Base-by-base conservation (phyloP, 2,888 invertebrate genomes). In the Malachius bipustulatus region DNA sequence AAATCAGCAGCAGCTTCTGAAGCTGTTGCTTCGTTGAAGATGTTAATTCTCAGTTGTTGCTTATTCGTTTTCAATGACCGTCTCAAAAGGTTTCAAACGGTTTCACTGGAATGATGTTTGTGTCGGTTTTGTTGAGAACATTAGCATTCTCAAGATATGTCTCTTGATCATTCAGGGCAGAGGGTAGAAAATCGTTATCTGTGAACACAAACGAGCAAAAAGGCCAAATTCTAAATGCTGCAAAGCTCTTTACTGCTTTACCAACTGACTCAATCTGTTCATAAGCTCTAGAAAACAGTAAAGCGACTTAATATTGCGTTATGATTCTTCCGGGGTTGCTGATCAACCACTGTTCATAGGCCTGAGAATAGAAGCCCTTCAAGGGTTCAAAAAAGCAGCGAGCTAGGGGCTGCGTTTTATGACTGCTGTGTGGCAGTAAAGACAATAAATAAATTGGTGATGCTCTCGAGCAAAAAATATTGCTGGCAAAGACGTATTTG, bases 161-260 rank as follows among this genome's bases (percentile, higher is more conserved):
- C 6, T 19, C n/a, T 19, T 19, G 24, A 19, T 19, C 24, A 19
- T 6, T 19, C 24, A 19, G 6, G 24, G 24, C 6, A 8, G n/a
- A n/a, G n/a, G n/a, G n/a, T n/a, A n/a, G n/a, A n/a, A n/a, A n/a
- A n/a, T n/a, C n/a, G n/a, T n/a, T n/a, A n/a, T n/a, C n/a, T n/a
- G n/a, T n/a, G n/a, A n/a, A n/a, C n/a, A n/a, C n/a, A n/a, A n/a
- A n/a, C n/a, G n/a, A n/a, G n/a, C n/a, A n/a, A n/a, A n/a, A n/a
- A n/a, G n/a, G n/a, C n/a, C n/a, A n/a, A 19, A 19, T 8, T 8
- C 24, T n/a, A 19, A 6, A 19, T 19, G 24, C 24, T 19, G 6
- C n/a, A 19, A 19, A 19, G 24, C 24, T n/a, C 24, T 19, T 19
- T n/a, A 19, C 24, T 19, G 24, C 24, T 19, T 19, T 19, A 19